These are phyloP conservation scores for Rissa tridactyla DNA, from an alignment of 2,113 vertebrate species.

Conservation along the genomic window DNA sequence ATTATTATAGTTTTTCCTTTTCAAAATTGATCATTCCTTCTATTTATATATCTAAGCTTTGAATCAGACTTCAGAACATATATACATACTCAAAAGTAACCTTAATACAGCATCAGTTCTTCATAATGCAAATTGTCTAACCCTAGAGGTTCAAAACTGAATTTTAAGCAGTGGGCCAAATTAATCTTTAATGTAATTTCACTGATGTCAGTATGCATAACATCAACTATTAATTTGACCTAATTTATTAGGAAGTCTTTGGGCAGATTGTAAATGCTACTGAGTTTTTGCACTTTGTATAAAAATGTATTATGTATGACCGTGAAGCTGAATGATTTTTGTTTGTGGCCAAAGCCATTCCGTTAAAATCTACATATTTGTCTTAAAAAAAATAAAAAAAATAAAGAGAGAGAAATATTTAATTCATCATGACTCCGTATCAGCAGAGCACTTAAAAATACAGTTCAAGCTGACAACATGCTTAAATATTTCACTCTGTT, in stretches of 20 bases:
- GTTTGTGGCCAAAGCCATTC: constrained; percentile 20
- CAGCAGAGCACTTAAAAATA: not conserved
- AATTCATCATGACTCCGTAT: not conserved
- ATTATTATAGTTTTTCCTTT: not conserved
- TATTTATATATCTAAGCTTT: not conserved
- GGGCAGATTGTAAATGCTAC: constrained; percentile 42
- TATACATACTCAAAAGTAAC: not conserved
- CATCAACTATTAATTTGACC: constrained; percentile 54
- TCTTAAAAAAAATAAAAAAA: not conserved
- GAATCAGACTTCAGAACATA: not conserved
- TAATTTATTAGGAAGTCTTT: constrained; percentile 54
- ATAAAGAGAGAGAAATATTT: not conserved
- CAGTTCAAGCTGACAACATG: not conserved
- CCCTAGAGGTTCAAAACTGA: constrained; percentile 37
- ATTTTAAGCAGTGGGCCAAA: constrained; percentile 41
- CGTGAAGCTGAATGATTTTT: constrained; percentile 15
- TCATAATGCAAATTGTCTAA: constrained; percentile 33
- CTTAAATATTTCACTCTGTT: not conserved
- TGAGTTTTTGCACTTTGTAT: constrained; percentile 18
- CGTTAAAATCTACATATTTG: not conserved
- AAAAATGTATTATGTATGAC: constrained; percentile 17
- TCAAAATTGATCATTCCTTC: not conserved
- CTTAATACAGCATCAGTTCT: not conserved
- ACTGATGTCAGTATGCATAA: constrained; percentile 56
- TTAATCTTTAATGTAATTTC: constrained; percentile 63